These are phyloP conservation scores for Slavum lentiscoides DNA, from an alignment of 2,888 invertebrate species.

Conservation along the genomic window DNA sequence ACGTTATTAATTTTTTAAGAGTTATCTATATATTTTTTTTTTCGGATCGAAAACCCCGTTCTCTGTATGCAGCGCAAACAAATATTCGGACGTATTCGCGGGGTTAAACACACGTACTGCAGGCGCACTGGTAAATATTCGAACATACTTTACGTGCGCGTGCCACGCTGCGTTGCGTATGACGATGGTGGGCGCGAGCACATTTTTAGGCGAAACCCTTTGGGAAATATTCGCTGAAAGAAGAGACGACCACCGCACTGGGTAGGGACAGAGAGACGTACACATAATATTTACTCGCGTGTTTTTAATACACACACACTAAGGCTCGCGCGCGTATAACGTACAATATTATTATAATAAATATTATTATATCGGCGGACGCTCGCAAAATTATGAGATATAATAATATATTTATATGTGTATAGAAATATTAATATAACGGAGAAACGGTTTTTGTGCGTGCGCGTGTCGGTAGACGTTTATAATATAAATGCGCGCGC, in stretches of 20 bases:
- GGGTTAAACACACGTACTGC: too few species aligned
- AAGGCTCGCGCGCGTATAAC: not conserved
- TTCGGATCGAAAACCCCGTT: too few species aligned
- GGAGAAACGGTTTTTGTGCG: not conserved
- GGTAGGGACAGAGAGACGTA: not conserved
- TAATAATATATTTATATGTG: not conserved
- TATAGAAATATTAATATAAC: conserved; percentile 30
- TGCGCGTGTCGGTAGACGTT: not conserved
- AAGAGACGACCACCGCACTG: not conserved
- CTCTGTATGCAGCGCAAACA: too few species aligned
- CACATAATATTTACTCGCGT: conserved; percentile 5
- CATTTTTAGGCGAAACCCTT: not conserved
- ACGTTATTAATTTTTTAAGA: too few species aligned
- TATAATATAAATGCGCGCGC: too few species aligned
- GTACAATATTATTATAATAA: not conserved
- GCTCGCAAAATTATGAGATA: too few species aligned
- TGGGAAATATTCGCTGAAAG: conserved; percentile 22
- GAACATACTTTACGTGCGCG: conserved; percentile 1
- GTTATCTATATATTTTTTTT: too few species aligned
- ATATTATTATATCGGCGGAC: not conserved
- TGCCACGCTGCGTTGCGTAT: not conserved
- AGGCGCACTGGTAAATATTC: not conserved
- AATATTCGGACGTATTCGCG: too few species aligned
- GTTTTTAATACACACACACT: not conserved
- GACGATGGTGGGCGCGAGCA: not conserved